Percentiles rank a stretch among this genome's conserved stretches.
These are phyloP conservation scores for Plestiodon gilberti DNA, from an alignment of 2,113 vertebrate genomes.

Conservation along the genomic window DNA sequence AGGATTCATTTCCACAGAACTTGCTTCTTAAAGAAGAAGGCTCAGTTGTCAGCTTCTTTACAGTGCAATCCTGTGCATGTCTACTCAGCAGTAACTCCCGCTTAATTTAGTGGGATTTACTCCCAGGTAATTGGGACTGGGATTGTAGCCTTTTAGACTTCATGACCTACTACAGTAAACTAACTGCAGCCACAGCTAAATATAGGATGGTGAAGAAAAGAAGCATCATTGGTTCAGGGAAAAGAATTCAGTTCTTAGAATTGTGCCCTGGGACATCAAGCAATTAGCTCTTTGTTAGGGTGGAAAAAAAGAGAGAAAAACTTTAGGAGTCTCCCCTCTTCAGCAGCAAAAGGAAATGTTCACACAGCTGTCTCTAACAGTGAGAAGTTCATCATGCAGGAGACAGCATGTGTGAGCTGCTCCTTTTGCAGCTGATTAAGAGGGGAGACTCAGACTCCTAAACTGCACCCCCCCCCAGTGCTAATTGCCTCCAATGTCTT, in stretches of 20 bases:
- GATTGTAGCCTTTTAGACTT: background rate
- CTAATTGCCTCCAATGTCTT: background rate
- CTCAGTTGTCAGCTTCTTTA: no score
- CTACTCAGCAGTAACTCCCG: no score
- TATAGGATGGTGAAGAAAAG: background rate
- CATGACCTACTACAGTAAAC: background rate
- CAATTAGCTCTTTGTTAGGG: background rate
- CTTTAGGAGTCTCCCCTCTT: background rate
- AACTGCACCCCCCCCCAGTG: background rate
- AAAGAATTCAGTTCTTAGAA: no score
- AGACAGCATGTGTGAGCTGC: background rate
- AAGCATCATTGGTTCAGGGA: background rate
- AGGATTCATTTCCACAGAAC: background rate
- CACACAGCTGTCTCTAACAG: background rate
- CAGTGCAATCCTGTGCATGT: no score
- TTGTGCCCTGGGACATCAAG: background rate
- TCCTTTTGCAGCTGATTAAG: background rate
- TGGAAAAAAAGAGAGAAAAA: background rate
- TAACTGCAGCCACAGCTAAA: background rate
- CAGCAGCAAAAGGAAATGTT: background rate
- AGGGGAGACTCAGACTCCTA: background rate
- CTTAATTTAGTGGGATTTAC: no score
- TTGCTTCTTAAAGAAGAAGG: background rate
- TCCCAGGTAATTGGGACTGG: background rate
- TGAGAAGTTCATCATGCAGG: background rate